Conservation (phyloP, 53 echinoderm and acorn worm genomes). For the Holothuria leucospilota region DNA sequence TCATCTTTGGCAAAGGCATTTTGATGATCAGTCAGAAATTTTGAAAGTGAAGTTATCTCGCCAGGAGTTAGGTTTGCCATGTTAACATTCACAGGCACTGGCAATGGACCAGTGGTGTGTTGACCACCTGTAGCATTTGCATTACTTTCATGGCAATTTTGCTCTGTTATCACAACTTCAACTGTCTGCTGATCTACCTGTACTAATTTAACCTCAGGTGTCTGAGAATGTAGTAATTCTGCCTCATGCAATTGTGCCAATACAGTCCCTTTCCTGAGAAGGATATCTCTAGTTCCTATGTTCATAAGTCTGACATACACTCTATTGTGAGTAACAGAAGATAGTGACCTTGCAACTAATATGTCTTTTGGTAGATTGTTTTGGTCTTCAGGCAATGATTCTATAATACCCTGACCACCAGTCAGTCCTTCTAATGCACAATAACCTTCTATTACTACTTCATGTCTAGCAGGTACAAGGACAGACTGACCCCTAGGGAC, state of each 20-base stretch:
- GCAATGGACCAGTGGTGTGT: too few species aligned
- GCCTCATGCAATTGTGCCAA: not conserved
- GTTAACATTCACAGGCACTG: too few species aligned
- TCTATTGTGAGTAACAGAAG: not conserved
- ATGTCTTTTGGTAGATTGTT: not conserved
- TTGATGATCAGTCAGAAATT: not conserved
- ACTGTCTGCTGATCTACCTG: too few species aligned
- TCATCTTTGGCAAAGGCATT: constrained; percentile 50
- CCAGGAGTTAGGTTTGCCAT: too few species aligned
- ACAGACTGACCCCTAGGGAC: too few species aligned
- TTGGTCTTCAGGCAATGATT: not conserved
- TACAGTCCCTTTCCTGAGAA: constrained; percentile 5
- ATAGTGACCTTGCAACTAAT: not conserved
- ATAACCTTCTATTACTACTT: too few species aligned
- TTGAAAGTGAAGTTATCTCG: not conserved
- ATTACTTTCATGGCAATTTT: too few species aligned
- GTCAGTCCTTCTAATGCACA: too few species aligned
- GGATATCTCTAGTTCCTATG: not conserved
- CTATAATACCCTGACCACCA: not conserved
- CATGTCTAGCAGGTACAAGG: too few species aligned
- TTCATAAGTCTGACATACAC: not conserved
- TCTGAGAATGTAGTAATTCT: not conserved
- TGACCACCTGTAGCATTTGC: too few species aligned
- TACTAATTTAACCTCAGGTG: too few species aligned
- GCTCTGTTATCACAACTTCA: too few species aligned